Conservation (phyloP, 2,797 vertebrate genomes). For the Thripadectes ignobilis region DNA sequence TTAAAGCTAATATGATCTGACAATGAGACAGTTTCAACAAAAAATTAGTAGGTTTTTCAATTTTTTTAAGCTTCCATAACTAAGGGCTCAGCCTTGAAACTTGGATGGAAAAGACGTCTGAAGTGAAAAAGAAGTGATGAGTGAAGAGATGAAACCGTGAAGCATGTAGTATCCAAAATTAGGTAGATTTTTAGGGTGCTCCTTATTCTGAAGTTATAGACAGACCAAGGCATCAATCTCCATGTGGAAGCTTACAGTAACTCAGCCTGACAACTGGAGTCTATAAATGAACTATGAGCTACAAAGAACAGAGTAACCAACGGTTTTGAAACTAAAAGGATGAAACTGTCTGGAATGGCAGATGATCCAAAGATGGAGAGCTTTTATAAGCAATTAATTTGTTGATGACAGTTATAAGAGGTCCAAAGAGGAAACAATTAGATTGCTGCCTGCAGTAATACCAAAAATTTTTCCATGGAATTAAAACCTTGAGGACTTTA, state of each 20-base stretch:
- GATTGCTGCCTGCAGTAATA: background rate
- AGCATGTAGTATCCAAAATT: background rate
- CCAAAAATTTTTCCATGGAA: background rate
- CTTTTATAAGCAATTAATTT: background rate
- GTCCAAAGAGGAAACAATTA: background rate
- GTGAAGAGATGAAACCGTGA: background rate
- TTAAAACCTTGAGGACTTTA: slow-evolving; percentile 36
- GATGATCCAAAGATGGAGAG: background rate
- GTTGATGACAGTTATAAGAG: background rate
- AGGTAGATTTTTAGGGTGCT: background rate
- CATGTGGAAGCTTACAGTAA: background rate
- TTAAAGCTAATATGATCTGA: background rate
- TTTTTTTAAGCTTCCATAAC: background rate
- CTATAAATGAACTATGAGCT: background rate
- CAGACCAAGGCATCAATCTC: no score
- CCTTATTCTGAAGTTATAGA: background rate
- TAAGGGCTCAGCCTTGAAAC: background rate
- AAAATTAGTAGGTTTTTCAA: background rate
- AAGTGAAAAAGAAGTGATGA: background rate
- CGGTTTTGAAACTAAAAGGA: background rate
- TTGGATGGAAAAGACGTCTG: background rate
- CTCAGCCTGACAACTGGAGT: background rate
- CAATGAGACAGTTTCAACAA: background rate
- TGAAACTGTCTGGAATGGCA: background rate
- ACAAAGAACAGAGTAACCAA: background rate